Evolutionary conservation across 2,888 invertebrate genomes (phyloP).

Genomic region (Dicyrtomina minuta): DNA sequence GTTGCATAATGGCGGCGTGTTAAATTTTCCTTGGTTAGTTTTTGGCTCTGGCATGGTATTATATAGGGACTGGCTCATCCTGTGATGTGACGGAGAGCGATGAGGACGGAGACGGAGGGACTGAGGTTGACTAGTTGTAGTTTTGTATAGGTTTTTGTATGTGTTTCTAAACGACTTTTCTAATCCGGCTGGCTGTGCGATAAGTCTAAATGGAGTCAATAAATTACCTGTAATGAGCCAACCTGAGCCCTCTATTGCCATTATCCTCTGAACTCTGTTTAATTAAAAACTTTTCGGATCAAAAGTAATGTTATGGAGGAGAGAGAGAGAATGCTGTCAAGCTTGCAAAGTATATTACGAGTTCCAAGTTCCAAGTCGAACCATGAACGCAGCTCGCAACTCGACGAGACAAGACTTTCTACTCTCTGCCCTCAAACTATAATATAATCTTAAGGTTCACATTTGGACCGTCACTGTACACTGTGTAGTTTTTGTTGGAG

Average conservation of each 20-base stretch:
- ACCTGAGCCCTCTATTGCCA: slow-evolving; percentile 47
- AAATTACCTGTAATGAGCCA: slow-evolving; percentile 53
- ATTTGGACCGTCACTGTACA: not conserved
- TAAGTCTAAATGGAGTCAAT: slow-evolving; percentile 48
- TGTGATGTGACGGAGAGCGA: slow-evolving; percentile 1
- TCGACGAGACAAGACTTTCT: slow-evolving; percentile 18
- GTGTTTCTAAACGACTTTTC: slow-evolving; percentile 36
- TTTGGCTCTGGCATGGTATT: not conserved
- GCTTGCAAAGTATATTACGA: slow-evolving; percentile 2
- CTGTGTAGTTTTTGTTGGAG: not conserved
- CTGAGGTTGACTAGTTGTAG: not conserved
- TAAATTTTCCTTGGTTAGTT: slow-evolving; percentile 2
- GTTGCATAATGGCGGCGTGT: slow-evolving; percentile 17
- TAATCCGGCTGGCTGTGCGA: slow-evolving; percentile 39
- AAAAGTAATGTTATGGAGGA: slow-evolving; percentile 21
- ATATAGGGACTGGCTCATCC: no score
- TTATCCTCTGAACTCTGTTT: slow-evolving; percentile 49
- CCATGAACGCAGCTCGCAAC: not conserved
- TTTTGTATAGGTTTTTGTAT: slow-evolving; percentile 1
- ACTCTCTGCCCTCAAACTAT: slow-evolving; percentile 5
- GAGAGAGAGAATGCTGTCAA: not conserved
- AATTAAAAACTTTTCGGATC: slow-evolving; percentile 51
- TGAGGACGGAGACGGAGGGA: not conserved
- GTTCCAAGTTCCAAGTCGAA: not conserved
- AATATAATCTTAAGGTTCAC: not conserved